Conservation (phyloP, 2,888 invertebrate species). For the Xestia sexstrigata region DNA sequence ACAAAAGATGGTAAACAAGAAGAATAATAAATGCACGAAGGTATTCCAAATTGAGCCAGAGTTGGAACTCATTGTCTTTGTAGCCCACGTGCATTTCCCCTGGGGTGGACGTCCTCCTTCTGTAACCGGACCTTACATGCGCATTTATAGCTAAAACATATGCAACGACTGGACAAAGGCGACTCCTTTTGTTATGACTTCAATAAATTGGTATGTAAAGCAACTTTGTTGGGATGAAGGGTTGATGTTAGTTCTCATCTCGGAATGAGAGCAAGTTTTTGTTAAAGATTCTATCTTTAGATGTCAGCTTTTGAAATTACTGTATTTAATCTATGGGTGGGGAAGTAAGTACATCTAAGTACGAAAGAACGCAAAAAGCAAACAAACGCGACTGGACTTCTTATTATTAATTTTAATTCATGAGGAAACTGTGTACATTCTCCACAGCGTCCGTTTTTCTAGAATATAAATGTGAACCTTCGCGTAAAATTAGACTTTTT, state of each 20-base stretch:
- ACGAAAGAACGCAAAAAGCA: slow-evolving; percentile 10
- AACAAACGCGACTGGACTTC: background rate
- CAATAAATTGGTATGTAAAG: slow-evolving; percentile 50
- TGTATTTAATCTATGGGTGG: too few species aligned
- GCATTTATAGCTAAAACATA: slow-evolving; percentile 58
- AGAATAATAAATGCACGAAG: slow-evolving; percentile 65
- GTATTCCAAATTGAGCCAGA: slow-evolving; percentile 65
- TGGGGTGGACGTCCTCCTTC: slow-evolving; percentile 67
- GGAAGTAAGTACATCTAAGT: background rate
- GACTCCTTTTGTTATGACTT: slow-evolving; percentile 53
- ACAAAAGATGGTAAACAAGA: slow-evolving; percentile 61
- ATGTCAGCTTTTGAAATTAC: slow-evolving; percentile 20
- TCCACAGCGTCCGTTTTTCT: slow-evolving; percentile 7
- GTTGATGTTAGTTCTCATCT: slow-evolving; percentile 16
- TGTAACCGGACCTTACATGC: slow-evolving; percentile 60
- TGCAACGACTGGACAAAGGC: slow-evolving; percentile 53
- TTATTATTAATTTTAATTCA: slow-evolving; percentile 35
- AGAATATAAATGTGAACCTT: slow-evolving; percentile 23
- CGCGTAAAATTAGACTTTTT: slow-evolving; percentile 48
- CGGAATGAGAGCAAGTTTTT: slow-evolving; percentile 2
- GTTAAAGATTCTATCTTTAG: slow-evolving; percentile 12
- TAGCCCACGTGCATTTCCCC: slow-evolving; percentile 76
- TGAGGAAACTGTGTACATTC: background rate
- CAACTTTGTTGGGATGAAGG: slow-evolving; percentile 30
- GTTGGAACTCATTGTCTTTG: slow-evolving; percentile 71